phyloP scores from a whole-genome alignment of 2,888 invertebrate species.

The Pecten maximus region DNA sequence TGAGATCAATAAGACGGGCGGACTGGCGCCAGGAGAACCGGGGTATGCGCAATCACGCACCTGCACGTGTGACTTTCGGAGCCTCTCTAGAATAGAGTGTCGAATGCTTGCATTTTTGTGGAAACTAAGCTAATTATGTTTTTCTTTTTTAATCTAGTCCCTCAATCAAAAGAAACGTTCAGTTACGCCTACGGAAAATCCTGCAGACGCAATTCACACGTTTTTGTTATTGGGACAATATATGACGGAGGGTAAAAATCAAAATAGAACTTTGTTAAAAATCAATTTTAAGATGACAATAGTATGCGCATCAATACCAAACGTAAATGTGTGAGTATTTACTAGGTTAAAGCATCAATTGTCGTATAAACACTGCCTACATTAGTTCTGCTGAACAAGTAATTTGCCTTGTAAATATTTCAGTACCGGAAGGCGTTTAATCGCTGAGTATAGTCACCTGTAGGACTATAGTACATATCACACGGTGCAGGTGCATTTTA shows the following conservation, averaged over 20 bases:
- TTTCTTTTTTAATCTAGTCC: not conserved
- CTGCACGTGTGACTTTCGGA: conserved; percentile 33
- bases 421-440: not conserved
- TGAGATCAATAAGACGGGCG: not conserved
- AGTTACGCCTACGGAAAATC: not conserved
- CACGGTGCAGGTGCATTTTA: not conserved
- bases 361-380: not conserved
- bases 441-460: not conserved
- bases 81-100: not conserved
- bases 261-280: not conserved
- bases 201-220: not conserved
- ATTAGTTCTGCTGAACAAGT: not conserved
- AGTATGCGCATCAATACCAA: not conserved
- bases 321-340: not conserved
- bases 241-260: not conserved
- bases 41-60: conserved; percentile 23
- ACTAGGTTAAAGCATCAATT: not conserved
- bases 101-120: not conserved
- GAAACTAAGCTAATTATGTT: conserved; percentile 2
- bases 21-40: conserved; percentile 11
- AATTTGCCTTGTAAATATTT: conserved; percentile 14
- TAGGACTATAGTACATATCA: not conserved
- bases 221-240: not conserved
- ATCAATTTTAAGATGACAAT: not conserved
- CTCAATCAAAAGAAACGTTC: not conserved